A percentile compares a stretch with the other conserved stretches of the same genome.
These are phyloP conservation scores for Anolis carolinensis DNA, from an alignment of 2,113 vertebrate genomes.

Conservation along the genomic window DNA sequence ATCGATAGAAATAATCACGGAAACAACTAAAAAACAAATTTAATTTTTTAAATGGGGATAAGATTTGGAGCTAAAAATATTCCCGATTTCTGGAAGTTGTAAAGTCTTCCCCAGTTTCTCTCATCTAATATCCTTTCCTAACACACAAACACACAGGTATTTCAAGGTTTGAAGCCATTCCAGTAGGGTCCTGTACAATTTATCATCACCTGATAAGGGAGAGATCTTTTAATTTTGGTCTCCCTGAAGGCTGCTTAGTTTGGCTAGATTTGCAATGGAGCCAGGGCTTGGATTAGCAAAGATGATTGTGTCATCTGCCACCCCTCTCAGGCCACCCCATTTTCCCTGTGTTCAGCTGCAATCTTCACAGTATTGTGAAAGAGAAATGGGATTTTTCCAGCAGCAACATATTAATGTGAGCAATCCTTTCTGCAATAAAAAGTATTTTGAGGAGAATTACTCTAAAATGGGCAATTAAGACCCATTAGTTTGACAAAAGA, in stretches of 20 bases:
- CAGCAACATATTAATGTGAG: not conserved
- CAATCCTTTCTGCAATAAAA: not conserved
- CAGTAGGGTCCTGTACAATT: not conserved
- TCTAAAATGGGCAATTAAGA: not conserved
- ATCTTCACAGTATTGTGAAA: not conserved
- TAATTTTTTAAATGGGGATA: not conserved
- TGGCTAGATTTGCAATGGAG: not conserved
- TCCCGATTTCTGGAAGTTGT: not conserved
- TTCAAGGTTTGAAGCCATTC: not conserved
- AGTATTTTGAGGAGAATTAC: not conserved
- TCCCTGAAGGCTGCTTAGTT: not conserved
- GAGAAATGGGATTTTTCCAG: not conserved
- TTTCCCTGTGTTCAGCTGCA: not conserved
- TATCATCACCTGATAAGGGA: not conserved
- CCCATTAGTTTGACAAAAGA: not conserved
- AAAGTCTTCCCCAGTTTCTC: not conserved
- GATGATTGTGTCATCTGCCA: not conserved
- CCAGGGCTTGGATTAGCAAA: not conserved
- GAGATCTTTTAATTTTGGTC: not conserved
- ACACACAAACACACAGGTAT: not conserved
- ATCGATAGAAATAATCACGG: not conserved
- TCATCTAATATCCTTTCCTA: not conserved
- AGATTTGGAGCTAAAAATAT: not conserved
- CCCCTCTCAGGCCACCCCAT: not conserved
- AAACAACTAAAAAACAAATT: not conserved